Evolutionary conservation across 2,888 invertebrate species (phyloP).

Genomic region (Eilema caniola): DNA sequence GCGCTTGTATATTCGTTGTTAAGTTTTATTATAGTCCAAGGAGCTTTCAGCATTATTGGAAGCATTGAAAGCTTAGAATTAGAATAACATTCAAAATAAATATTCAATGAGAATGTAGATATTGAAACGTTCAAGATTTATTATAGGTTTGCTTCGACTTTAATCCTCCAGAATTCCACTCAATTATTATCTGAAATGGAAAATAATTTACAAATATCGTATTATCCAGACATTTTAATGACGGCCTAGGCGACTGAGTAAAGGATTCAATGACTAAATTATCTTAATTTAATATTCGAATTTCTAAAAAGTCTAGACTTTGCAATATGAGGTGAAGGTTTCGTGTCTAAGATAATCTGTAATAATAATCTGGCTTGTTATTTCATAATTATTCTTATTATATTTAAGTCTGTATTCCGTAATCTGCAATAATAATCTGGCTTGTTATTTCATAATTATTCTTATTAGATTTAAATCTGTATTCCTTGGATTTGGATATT

Average conservation of each 20-base stretch:
- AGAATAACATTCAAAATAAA: conserved; percentile 9
- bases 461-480: neutral
- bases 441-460: neutral
- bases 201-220: conserved; percentile 49
- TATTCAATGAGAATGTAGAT: neutral
- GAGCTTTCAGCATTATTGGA: conserved; percentile 4
- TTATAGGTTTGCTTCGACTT: conserved; percentile 17
- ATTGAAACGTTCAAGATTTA: conserved; percentile 13
- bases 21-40: conserved; percentile 14
- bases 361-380: conserved; percentile 1
- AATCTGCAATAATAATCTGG: neutral
- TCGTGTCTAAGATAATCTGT: neutral
- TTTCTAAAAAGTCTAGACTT: conserved; percentile 5
- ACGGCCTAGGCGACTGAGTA: conserved; percentile 44
- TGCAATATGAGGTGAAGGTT: conserved; percentile 1
- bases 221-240: neutral
- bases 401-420: neutral
- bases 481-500: neutral
- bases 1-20: conserved; percentile 11
- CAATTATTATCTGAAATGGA: conserved; percentile 54
- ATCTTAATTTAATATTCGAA: conserved; percentile 5
- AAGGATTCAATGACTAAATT: neutral
- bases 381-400: neutral
- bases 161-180: conserved; percentile 38
- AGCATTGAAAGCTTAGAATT: neutral